phyloP scores from a whole-genome alignment of 2,113 vertebrate species.

The Choloepus hoffmanni region DNA sequence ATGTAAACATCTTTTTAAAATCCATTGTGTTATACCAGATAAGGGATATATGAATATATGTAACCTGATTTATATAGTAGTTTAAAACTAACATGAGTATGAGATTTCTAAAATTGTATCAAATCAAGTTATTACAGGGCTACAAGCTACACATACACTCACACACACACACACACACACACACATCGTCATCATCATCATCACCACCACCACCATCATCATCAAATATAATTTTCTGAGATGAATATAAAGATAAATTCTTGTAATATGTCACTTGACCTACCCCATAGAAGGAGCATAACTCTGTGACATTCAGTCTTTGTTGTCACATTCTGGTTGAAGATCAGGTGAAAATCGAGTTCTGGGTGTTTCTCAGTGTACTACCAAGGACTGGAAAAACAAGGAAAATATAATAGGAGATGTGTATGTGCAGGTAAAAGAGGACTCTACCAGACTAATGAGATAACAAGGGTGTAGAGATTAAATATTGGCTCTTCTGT shows the following conservation, averaged over 20 bases:
- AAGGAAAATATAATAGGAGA: background rate
- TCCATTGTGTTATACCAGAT: background rate
- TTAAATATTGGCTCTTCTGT: background rate
- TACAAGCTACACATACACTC: background rate
- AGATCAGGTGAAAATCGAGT: background rate
- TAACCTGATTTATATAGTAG: background rate
- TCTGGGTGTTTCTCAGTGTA: background rate
- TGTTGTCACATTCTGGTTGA: background rate
- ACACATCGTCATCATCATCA: background rate
- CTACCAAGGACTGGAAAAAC: background rate
- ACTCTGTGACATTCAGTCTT: background rate
- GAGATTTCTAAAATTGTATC: background rate
- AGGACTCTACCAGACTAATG: background rate
- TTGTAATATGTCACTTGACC: background rate
- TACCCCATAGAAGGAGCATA: background rate
- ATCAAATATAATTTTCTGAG: background rate
- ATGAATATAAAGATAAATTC: background rate
- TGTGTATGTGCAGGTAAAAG: fast-evolving
- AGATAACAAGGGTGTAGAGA: background rate
- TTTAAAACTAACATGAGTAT: background rate
- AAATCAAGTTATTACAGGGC: background rate
- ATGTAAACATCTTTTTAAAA: background rate
- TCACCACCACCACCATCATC: no score
- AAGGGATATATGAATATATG: background rate
- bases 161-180: background rate